A percentile compares a stretch with the other conserved stretches of the same genome.
Conservation (phyloP, 2,888 invertebrate genomes). For the Diadegma fenestrale region DNA sequence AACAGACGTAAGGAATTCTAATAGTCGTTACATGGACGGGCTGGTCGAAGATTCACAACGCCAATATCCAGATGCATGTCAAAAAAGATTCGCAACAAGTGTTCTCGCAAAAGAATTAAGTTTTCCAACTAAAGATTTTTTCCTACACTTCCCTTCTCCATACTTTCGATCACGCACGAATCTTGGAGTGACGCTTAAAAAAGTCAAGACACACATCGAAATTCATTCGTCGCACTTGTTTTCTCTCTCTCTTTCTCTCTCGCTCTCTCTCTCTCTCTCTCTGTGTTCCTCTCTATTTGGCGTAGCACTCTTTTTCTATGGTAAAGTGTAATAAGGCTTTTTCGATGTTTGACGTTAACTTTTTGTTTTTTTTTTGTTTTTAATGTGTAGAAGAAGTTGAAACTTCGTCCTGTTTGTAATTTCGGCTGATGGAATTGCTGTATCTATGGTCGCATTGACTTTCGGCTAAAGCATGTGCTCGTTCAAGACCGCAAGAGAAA, state of each 20-base stretch:
- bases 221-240: constrained; percentile 39
- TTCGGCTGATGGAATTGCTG: constrained; percentile 57
- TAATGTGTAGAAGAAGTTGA: constrained; percentile 67
- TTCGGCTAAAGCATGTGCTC: constrained; percentile 43
- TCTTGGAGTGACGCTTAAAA: constrained; percentile 57
- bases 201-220: constrained; percentile 56
- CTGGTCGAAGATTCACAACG: constrained; percentile 52
- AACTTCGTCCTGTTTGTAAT: constrained; percentile 22
- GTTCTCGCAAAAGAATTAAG: constrained; percentile 8
- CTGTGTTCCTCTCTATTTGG: constrained; percentile 52
- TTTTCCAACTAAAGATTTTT: constrained; percentile 33
- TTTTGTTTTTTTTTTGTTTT: constrained; percentile 66
- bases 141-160: constrained; percentile 9
- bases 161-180: constrained; percentile 40
- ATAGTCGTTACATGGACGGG: constrained; percentile 61
- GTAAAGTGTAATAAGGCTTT: constrained; percentile 79
- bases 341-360: constrained; percentile 80
- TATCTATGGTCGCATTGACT: constrained; percentile 60
- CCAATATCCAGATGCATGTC: constrained; percentile 32
- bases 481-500: constrained; percentile 69
- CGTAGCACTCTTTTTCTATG: constrained; percentile 53
- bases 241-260: not conserved
- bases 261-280: not conserved
- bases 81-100: constrained; percentile 31
- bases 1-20: constrained; percentile 39